These are phyloP conservation scores for Tursiops truncatus DNA, from an alignment of 2,113 vertebrate species.

Conservation along the genomic window DNA sequence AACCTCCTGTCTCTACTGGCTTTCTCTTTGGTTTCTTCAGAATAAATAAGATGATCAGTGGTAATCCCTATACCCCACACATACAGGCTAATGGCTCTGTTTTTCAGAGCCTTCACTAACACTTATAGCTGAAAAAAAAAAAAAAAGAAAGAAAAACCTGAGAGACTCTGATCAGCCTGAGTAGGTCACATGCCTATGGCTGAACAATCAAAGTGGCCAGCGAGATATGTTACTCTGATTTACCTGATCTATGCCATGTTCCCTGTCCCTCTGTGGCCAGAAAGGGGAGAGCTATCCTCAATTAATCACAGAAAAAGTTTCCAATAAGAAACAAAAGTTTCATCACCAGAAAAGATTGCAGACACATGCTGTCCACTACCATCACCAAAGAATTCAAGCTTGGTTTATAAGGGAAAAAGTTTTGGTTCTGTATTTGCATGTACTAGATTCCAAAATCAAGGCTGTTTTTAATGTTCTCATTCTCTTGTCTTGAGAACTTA, in stretches of 20 bases:
- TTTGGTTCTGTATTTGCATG: not conserved
- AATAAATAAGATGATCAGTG: not conserved
- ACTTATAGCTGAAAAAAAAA: not conserved
- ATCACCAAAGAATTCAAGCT: not conserved
- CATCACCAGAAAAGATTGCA: not conserved
- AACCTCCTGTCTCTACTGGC: not conserved
- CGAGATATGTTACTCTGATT: not conserved
- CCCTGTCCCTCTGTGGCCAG: not conserved
- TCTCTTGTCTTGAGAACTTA: not conserved
- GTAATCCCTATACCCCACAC: not conserved
- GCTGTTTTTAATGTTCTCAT: not conserved
- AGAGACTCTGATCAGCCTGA: not conserved
- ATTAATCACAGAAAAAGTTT: not conserved
- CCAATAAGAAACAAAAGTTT: not conserved
- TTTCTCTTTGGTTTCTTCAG: not conserved
- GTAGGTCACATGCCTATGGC: not conserved
- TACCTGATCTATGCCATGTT: not conserved
- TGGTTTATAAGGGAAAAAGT: not conserved
- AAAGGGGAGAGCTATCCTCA: not conserved
- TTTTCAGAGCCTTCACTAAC: not conserved
- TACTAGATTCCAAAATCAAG: not conserved
- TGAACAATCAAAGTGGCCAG: not conserved
- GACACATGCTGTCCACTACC: not conserved
- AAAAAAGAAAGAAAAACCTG: not conserved
- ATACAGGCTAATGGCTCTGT: not conserved